Conservation (phyloP, 1,140 invertebrate species). For the Argopecten irradians region DNA sequence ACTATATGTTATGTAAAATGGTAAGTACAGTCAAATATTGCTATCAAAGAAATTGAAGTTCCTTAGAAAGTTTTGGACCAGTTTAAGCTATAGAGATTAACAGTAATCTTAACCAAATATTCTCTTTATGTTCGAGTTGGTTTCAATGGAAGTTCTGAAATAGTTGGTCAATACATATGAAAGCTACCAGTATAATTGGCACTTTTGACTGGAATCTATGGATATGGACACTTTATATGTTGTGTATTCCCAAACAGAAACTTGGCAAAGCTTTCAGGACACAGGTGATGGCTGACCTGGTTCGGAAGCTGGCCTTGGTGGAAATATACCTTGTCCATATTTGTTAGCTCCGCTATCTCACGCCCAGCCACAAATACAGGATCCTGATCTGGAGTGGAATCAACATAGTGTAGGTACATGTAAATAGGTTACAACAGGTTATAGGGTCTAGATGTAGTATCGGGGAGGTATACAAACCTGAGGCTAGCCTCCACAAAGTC, state of each 20-base stretch:
- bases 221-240: background rate
- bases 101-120: too few species aligned
- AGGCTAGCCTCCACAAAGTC: too few species aligned
- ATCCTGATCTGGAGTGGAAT: conserved; percentile 20
- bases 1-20: too few species aligned
- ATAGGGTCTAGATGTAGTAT: background rate
- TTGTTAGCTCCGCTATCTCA: conserved; percentile 8
- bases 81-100: too few species aligned
- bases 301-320: conserved; percentile 14
- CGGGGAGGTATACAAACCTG: background rate
- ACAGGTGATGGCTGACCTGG: conserved; percentile 13
- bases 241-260: background rate
- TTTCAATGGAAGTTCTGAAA: too few species aligned
- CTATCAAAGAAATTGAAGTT: too few species aligned
- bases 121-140: too few species aligned
- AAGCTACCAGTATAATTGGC: too few species aligned
- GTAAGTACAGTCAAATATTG: too few species aligned
- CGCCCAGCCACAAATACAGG: conserved; percentile 14
- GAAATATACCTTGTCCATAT: conserved; percentile 22
- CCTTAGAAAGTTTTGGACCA: too few species aligned
- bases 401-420: conserved; percentile 7
- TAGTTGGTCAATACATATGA: too few species aligned
- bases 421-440: background rate
- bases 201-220: background rate
- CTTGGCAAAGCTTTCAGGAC: background rate